These are phyloP conservation scores for Erpobdella octoculata DNA, from an alignment of 2,888 invertebrate species.

Conservation along the genomic window DNA sequence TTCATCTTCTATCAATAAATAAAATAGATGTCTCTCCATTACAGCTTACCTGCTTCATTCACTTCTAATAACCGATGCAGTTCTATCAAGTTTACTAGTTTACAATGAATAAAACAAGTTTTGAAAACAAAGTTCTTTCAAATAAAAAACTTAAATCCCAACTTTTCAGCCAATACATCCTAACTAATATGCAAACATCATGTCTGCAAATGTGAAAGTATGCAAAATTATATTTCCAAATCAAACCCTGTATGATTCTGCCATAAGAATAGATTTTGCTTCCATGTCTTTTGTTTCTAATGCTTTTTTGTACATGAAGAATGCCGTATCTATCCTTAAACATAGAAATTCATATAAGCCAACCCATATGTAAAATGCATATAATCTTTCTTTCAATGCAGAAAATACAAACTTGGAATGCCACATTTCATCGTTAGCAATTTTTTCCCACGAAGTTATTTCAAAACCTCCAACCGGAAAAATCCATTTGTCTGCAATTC, in stretches of 20 bases:
- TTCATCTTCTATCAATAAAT: too few species aligned
- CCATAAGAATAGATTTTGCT: constrained; percentile 36
- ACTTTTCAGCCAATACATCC: not conserved
- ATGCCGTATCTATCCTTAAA: constrained; percentile 42
- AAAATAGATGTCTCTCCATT: too few species aligned
- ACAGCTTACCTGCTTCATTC: too few species aligned
- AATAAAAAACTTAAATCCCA: not conserved
- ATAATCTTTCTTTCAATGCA: not conserved
- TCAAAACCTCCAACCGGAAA: constrained; percentile 41
- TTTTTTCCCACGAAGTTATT: constrained; percentile 46
- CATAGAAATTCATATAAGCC: not conserved
- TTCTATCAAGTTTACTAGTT: too few species aligned
- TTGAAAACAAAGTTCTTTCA: constrained; percentile 4
- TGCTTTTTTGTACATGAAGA: constrained; percentile 41
- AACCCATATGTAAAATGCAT: not conserved
- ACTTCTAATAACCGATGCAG: too few species aligned
- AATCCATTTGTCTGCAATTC: constrained; percentile 43
- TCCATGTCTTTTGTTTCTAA: constrained; percentile 32
- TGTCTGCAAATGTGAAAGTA: not conserved
- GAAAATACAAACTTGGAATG: constrained; percentile 45
- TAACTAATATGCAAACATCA: not conserved
- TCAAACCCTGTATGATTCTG: constrained; percentile 42
- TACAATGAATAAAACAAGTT: too few species aligned
- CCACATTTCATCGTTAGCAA: constrained; percentile 50
- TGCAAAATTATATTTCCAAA: not conserved